Conservation (phyloP, 2,797 vertebrate genomes). For the Erethizon dorsatum region DNA sequence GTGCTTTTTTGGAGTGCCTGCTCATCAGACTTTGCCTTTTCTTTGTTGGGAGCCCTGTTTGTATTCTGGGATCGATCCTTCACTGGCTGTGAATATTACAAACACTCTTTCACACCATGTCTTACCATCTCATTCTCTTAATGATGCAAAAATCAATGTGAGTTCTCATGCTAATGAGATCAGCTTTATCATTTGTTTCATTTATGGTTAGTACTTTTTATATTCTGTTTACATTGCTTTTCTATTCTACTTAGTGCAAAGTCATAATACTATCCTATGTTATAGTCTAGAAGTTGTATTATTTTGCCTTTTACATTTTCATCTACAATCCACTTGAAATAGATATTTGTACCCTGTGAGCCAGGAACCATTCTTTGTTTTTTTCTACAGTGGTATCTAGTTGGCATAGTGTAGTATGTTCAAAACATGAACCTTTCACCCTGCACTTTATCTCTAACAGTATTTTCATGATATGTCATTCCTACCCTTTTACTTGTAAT, state of each 20-base stretch:
- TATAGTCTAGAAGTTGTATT: neutral
- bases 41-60: neutral
- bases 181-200: neutral
- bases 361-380: neutral
- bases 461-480: neutral
- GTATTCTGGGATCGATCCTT: neutral
- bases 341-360: neutral
- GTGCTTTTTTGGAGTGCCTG: neutral
- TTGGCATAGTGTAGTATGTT: neutral
- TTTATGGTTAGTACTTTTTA: neutral
- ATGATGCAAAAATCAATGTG: neutral
- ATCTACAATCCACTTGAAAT: neutral
- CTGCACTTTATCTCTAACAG: neutral
- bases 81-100: neutral
- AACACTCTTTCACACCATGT: neutral
- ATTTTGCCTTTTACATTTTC: neutral
- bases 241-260: neutral
- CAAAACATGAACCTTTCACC: neutral
- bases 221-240: neutral
- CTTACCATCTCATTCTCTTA: neutral
- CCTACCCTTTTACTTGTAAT: neutral
- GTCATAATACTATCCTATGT: neutral
- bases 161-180: neutral
- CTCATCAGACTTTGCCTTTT: neutral
- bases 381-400: neutral